phyloP scores from a whole-genome alignment of 2,797 vertebrate genomes.

The Eremophila alpestris region DNA sequence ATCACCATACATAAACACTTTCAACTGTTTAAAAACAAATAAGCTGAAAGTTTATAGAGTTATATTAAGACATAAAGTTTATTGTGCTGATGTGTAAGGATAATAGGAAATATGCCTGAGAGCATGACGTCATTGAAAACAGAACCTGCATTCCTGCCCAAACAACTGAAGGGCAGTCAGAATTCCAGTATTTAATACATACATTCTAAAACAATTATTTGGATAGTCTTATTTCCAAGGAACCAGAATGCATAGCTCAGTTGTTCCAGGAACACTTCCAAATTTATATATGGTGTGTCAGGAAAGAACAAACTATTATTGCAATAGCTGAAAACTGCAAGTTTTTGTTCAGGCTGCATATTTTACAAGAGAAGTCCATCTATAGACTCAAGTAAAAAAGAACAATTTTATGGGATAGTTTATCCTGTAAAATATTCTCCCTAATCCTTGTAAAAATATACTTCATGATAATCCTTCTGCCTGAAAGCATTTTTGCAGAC shows the following conservation, averaged over 20 bases:
- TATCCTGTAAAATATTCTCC: conserved; percentile 10
- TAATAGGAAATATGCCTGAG: background rate
- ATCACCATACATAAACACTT: background rate
- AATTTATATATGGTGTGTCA: background rate
- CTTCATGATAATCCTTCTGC: conserved; percentile 22
- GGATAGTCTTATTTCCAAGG: background rate
- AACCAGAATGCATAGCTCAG: background rate
- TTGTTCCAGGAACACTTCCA: background rate
- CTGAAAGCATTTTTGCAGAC: conserved; percentile 21
- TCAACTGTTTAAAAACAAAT: background rate
- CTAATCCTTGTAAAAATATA: conserved; percentile 32
- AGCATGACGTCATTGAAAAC: background rate
- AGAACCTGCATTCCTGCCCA: background rate
- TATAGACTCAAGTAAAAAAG: background rate
- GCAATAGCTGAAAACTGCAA: background rate
- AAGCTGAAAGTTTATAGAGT: background rate
- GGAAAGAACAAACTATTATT: background rate
- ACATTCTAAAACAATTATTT: background rate
- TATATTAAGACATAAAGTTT: background rate
- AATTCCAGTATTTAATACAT: background rate
- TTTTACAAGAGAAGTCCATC: background rate
- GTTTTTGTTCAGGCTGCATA: background rate
- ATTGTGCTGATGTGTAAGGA: background rate
- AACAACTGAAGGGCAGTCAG: background rate
- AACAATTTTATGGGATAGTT: background rate